Evolutionary conservation across 2,113 vertebrate species (phyloP), one percentile per base, ranked within the genome.

Genomic region (Cnemophilus loriae): DNA sequence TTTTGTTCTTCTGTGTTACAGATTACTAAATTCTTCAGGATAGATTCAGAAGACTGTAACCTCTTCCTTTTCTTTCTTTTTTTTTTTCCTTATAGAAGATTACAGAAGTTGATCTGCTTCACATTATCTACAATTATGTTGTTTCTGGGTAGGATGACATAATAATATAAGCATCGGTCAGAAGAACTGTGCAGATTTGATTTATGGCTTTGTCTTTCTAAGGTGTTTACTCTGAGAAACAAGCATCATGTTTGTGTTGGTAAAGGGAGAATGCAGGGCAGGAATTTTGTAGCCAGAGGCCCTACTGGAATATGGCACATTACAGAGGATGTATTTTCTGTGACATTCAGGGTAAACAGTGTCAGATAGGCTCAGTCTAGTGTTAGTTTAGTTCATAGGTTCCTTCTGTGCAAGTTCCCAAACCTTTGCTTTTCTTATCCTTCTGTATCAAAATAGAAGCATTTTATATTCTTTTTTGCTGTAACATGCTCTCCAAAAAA

Each of bases 91-190:
- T 79, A 53, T 52, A 77, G 71, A 73, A 92, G 37, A 86, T 74
- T 77, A 52, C 86, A 81, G 75, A 77, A 89, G 84, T 91, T 91
- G 87, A 91, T 96, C 93, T 96, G 94, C 94, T 96, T 96, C 83
- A 46, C 74, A 89, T 96, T 89, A 94, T 90, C 89, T 84, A 35
- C 86, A 92, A 71, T 92, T 95, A 95, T 57, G 32, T 76, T 88
- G 73, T 49, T 96, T 82, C 88, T 94, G 88, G 69, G 10, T 79
- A 81, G 59, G 61, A 95, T 92, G 86, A 78, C 74, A 53, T 92
- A 89, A 81, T 78, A 87, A 49, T 47, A 47, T 57, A 60, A 84
- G 80, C 85, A 82, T 84, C 0, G 0, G 59, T 75, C 69, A 78
- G 68, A 86, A 78, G 71, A 90, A 19, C 53, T 64, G 64, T n/a